Evolutionary conservation across 37 sponge, comb jelly and placozoan genomes (phyloP), one percentile per base, ranked within the genome.

Genomic region (Petrosia ficiformis): DNA sequence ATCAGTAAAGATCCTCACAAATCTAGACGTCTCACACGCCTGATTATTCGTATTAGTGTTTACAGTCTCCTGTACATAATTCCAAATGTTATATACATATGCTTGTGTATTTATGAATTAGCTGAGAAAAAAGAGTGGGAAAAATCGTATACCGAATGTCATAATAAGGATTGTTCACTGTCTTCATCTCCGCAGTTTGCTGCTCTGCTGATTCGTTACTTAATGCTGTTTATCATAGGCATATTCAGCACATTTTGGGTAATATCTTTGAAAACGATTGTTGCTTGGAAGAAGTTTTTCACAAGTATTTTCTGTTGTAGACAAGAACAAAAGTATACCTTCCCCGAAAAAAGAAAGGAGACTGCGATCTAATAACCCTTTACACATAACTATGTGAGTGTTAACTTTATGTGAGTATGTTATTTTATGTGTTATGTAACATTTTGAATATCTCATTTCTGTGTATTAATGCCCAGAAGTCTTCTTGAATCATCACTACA

Each of bases 1-100:
- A 73, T 94, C 30, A 67, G 78, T 33, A 57, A 61, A n/a, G 94
- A 89, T 54, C 70, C 59, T 0, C 42, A 41, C 28, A 90, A 92
- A 48, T 75, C 92, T 35, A 78, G 73, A 6, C 68, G 79, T 40
- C 79, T 96, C 65, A 81, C 79, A 6, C 86, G 87, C 0, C 93
- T 96, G 22, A 87, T 96, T 44, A 65, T 89, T 2, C 75, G 97
- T 14, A 86, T 96, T 3, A 87, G 82, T 29, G 61, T 96, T 48
- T 92, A 92, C 73, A 83, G 93, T 19, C 59, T 59, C 4, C 88
- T 92, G 32, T 96, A 96, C 83, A 80, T 74, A 44, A 67, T 86
- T 33, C 93, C 97, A 36, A 93, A 84, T 57, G 44, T 69, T 2
- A 73, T 96, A 25, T 77, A 91, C 1, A 48, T 96, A 24, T 32